Percentiles rank a stretch among this genome's conserved stretches.
phyloP scores from a whole-genome alignment of 2,888 invertebrate species.

The Mythimna pallens region DNA sequence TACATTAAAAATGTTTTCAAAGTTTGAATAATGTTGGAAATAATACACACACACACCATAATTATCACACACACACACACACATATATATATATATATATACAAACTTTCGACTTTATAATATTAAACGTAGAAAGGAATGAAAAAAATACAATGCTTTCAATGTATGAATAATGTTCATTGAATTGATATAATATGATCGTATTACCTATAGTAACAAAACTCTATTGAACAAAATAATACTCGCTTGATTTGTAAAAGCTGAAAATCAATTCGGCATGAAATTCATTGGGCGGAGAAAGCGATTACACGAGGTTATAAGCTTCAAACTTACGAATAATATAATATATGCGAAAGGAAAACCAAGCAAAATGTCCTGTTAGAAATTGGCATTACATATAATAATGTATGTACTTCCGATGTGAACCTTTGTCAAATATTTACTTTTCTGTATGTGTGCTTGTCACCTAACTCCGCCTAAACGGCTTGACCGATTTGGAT shows the following conservation, averaged over 20 bases:
- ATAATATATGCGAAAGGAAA: conserved; percentile 14
- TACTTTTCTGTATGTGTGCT: no score
- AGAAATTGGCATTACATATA: not conserved
- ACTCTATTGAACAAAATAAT: conserved; percentile 22
- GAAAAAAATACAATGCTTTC: not conserved
- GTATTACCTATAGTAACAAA: not conserved
- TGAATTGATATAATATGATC: conserved; percentile 18
- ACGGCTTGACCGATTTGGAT: no score
- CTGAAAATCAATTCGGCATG: conserved; percentile 25
- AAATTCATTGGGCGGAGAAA: conserved; percentile 34
- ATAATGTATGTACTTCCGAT: not conserved
- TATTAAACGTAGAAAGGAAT: not conserved
- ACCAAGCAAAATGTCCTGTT: not conserved
- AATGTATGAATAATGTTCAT: conserved; percentile 23
- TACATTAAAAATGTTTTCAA: no score
- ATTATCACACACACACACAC: no score
- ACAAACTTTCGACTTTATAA: no score
- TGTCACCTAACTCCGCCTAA: no score
- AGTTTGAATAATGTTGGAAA: no score
- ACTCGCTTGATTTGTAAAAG: conserved; percentile 29
- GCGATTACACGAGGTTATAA: conserved; percentile 31
- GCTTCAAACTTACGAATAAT: conserved; percentile 16
- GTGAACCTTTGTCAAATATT: not conserved
- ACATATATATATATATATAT: no score
- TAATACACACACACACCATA: no score